Evolutionary conservation across 2,797 vertebrate species (phyloP).

Genomic region (Todus mexicanus): DNA sequence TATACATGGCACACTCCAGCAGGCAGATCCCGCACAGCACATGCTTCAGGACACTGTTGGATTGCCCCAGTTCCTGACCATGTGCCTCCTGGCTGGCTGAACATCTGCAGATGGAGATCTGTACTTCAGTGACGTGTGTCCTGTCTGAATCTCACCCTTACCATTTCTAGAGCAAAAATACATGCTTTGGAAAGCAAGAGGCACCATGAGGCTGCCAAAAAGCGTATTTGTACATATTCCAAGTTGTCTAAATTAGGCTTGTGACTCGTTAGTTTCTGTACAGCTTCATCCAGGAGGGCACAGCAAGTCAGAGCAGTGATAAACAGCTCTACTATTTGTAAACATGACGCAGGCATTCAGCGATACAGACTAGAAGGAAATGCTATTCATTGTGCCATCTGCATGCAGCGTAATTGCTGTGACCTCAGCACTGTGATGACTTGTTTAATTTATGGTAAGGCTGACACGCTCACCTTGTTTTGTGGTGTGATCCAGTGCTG

Average conservation of each 20-base stretch:
- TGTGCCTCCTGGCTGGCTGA: background rate
- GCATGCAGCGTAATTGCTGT: background rate
- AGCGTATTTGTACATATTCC: background rate
- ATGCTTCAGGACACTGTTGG: background rate
- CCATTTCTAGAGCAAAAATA: background rate
- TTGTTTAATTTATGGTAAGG: background rate
- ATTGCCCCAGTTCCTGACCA: background rate
- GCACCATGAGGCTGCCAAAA: background rate
- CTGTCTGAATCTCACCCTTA: background rate
- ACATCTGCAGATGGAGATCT: background rate
- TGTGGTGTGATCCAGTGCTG: background rate
- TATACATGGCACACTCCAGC: rapidly evolving
- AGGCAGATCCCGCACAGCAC: background rate
- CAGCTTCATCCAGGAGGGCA: background rate
- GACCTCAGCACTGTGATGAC: background rate
- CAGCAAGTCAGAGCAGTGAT: background rate
- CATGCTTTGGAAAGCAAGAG: background rate
- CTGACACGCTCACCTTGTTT: background rate
- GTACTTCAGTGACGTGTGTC: background rate
- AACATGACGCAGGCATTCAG: background rate
- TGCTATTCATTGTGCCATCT: background rate
- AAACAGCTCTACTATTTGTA: background rate
- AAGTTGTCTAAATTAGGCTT: background rate
- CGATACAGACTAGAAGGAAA: background rate
- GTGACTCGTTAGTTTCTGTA: background rate